Base-by-base conservation (phyloP, 2,888 invertebrate species). In the Scotopteryx bipunctaria region DNA sequence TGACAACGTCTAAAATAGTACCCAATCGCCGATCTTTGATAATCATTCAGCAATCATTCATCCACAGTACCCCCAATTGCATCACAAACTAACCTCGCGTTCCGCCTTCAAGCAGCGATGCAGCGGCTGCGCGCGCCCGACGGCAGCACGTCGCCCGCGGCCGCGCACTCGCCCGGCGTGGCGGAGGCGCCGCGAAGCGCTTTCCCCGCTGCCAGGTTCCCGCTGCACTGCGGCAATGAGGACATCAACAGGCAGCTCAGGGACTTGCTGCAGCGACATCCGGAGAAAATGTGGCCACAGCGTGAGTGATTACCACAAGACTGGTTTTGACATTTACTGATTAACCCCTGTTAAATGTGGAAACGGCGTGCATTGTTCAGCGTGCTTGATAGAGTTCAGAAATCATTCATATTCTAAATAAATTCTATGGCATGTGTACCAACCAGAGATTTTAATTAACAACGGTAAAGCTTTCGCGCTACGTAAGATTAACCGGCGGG, bases 191-290 rank as follows among this genome's bases (percentile, higher is more conserved):
- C 85, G 27, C 73, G 85, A 46, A 78, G 81, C 49, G 66, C 83
- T 59, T 92, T 81, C 83, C 91, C 73, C 49, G 86, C 78, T 61
- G 91, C 84, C 38, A 76, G 89, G 54, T 87, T 89, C 71, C 91
- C 81, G 63, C 74, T 85, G 23, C 91, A 91, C 71, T 86, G 92
- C 59, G 91, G 91, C 67, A 80, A 75, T 64, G 86, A 86, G 45
- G 85, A 87, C 64, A 83, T 94, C 71, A 95, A 95, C 70, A 91
- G 95, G 2, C 97, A 97, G 71, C 87, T 97, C 33, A 86, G 97
- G 17, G 96, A 97, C 75, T 82, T 97, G 57, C 87, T 97, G 46
- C 96, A 96, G 75, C 89, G 95, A 40, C 95, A 95, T 67, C 94
- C 95, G 54, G 93, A 90, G 29, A 90, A 93, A 64, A 87, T 92